A percentile compares a stretch with the other conserved stretches of the same genome.
Evolutionary conservation across 2,797 vertebrate genomes (phyloP).

Genomic region (Thunnus albacares): DNA sequence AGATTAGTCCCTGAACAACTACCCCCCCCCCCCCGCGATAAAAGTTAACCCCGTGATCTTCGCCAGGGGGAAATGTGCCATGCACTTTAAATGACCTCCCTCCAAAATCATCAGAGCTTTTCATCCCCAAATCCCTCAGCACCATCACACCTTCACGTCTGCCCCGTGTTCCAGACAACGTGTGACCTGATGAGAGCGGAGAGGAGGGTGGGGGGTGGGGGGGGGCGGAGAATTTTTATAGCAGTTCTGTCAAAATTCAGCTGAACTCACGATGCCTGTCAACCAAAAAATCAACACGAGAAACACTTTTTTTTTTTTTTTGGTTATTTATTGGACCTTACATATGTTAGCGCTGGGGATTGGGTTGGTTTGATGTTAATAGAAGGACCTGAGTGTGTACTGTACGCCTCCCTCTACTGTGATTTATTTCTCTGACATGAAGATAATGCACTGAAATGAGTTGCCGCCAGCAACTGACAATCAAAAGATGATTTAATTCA

Average conservation of each 20-base stretch:
- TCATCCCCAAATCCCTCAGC: conserved; percentile 14
- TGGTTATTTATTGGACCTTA: background rate
- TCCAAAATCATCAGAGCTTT: conserved; percentile 13
- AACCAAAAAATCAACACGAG: background rate
- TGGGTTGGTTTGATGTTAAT: conserved; percentile 1
- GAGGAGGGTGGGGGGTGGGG: too few relatives aligned
- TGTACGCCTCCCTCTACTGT: background rate
- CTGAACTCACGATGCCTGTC: background rate
- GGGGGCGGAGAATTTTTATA: conserved; percentile 11
- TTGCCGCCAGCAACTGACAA: conserved; percentile 7
- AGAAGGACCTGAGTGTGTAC: background rate
- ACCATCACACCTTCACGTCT: conserved; percentile 23
- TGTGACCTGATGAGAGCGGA: conserved; percentile 30
- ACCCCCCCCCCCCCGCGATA: background rate
- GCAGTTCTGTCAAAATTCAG: conserved; percentile 1
- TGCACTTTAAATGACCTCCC: conserved; percentile 70
- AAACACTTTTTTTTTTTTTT: conserved; percentile 4
- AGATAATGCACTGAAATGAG: conserved; percentile 24
- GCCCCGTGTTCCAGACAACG: conserved; percentile 16
- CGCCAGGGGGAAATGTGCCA: conserved; percentile 46
- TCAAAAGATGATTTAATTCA: conserved; percentile 24
- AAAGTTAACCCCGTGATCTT: conserved; percentile 55
- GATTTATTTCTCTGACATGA: conserved; percentile 29
- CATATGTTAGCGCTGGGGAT: background rate
- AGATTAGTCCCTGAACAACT: conserved; percentile 50